phyloP scores from a whole-genome alignment of 2,797 vertebrate species.

The Morus bassanus region DNA sequence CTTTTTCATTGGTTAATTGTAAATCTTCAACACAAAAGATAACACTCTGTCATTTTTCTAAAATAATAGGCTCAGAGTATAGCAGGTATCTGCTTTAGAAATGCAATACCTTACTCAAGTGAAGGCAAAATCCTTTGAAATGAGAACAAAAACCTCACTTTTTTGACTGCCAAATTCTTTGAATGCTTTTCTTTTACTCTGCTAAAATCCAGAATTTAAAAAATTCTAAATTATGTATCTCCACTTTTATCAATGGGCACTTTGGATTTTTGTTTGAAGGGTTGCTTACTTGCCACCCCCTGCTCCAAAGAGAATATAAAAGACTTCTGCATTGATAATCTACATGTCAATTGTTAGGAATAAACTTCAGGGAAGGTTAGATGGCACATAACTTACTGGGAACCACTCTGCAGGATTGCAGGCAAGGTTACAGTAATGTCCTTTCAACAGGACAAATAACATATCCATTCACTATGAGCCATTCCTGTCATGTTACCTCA shows the following conservation, averaged over 20 bases:
- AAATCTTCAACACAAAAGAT: background rate
- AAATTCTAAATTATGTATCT: background rate
- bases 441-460: conserved; percentile 52
- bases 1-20: background rate
- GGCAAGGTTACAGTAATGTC: conserved; percentile 21
- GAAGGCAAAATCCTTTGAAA: conserved; percentile 23
- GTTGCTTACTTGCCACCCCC: background rate
- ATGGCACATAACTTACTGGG: conserved; percentile 23
- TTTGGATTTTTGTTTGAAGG: background rate
- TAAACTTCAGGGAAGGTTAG: conserved; percentile 19
- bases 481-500: conserved; percentile 35
- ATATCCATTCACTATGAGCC: background rate
- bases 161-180: background rate
- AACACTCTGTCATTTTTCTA: background rate
- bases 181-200: background rate
- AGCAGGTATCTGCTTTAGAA: conserved; percentile 24
- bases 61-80: background rate
- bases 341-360: background rate
- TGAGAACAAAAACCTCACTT: background rate
- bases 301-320: background rate
- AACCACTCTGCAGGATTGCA: conserved; percentile 32
- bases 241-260: background rate
- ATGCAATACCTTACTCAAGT: conserved; percentile 19
- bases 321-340: conserved; percentile 6
- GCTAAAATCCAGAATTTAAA: background rate